Evolutionary conservation across 2,888 invertebrate species (phyloP), one percentile per base, ranked within the genome.

Genomic region (Eupithecia inturbata): DNA sequence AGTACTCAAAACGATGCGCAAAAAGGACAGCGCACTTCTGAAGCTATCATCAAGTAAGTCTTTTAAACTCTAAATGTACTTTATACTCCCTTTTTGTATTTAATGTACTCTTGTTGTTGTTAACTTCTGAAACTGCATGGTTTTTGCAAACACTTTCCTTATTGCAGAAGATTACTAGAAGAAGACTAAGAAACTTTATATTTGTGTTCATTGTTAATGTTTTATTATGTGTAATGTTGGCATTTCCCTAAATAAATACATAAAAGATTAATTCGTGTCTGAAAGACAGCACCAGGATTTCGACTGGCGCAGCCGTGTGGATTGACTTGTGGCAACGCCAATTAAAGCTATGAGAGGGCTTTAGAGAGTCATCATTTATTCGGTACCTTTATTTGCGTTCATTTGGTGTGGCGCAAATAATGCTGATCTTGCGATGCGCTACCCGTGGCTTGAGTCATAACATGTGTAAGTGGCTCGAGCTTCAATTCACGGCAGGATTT

Each of bases 11-110:
- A 87, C 45, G 92, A 92, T 57, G 87, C 88, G 0, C 84, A 85
- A 74, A 85, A 84, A 60, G 86, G 89, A 66, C 85, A 86, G 0
- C 80, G 84, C 74, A 86, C 88, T 0, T 91, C 92, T 0, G 76
- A 81, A 1, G 86, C 89, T 16, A 91, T 93, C 63, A 88, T 87
- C 53, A 91, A 87, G 93, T 92, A 68, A 83, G 86, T 82, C 12
- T 26, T 39, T n/a, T 16, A 49, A 49, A 45, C 19, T 45, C 41
- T 6, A 19, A 45, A 5, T 45, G 19, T 45, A 45, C 5, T 6
- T 16, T 45, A 16, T 19, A 5, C 14, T 41, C 6, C 16, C 16
- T 19, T 6, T 45, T 41, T 3, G 41, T 41, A 16, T 12, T 19
- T 45, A 19, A 19, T 49, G 7, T n/a, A n/a, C 45, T 7, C 3